These are phyloP conservation scores for Myotis pilosus DNA, from an alignment of 2,797 vertebrate genomes.

Conservation along the genomic window DNA sequence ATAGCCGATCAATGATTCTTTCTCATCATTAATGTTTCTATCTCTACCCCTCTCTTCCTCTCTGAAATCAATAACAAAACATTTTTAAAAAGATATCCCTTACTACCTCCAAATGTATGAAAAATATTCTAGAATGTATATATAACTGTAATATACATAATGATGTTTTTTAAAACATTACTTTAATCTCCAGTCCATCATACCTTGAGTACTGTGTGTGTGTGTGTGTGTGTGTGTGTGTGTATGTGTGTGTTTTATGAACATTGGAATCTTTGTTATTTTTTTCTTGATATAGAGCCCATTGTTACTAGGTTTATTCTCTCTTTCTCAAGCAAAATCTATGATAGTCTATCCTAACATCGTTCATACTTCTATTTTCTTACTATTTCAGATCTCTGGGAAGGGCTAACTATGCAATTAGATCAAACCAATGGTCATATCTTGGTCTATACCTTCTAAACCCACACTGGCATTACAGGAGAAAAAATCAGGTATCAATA, in stretches of 20 bases:
- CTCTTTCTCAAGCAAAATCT: neutral
- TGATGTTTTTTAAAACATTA: slow-evolving; percentile 13
- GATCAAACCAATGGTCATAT: neutral
- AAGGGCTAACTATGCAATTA: neutral
- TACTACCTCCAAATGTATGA: neutral
- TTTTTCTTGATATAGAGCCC: neutral
- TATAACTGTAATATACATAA: neutral
- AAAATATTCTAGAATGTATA: neutral
- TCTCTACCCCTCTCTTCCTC: too few species aligned
- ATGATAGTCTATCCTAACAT: neutral
- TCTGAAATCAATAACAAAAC: too few species aligned
- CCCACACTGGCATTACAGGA: neutral
- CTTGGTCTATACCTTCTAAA: neutral
- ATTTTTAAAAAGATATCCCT: neutral
- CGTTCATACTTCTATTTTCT: neutral
- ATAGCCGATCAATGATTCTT: too few species aligned
- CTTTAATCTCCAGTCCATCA: neutral
- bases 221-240: neutral
- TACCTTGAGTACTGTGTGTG: neutral
- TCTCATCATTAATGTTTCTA: too few species aligned
- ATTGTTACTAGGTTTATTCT: neutral
- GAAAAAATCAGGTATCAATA: neutral
- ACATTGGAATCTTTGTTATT: neutral
- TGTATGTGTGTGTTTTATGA: neutral
- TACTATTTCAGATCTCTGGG: neutral